phyloP scores from a whole-genome alignment of 2,888 invertebrate species.

The Mayetiola destructor region DNA sequence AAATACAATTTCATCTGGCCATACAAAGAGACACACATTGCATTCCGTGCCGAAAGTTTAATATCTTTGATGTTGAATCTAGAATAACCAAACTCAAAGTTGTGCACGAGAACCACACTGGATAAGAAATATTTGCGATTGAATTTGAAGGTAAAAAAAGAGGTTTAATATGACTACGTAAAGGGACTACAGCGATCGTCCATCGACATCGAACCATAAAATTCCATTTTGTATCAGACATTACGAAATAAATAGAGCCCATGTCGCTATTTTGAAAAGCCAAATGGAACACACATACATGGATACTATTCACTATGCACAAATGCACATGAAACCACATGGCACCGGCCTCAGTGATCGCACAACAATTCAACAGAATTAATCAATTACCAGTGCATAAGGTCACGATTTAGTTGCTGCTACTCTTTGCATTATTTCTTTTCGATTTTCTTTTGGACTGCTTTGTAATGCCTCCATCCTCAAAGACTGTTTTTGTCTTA shows the following conservation, averaged over 20 bases:
- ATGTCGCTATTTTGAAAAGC: background rate
- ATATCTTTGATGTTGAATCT: background rate
- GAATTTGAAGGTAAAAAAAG: background rate
- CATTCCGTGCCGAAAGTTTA: background rate
- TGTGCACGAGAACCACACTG: background rate
- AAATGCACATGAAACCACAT: too few species aligned
- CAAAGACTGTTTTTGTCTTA: background rate
- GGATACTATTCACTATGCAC: too few species aligned
- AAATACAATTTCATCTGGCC: background rate
- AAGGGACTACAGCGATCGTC: background rate
- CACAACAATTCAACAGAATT: conserved; percentile 4
- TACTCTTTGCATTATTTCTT: background rate
- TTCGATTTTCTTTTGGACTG: background rate
- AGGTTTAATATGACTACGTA: background rate
- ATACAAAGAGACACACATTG: background rate
- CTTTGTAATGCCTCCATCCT: background rate
- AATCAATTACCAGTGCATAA: conserved; percentile 12
- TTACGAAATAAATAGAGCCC: background rate
- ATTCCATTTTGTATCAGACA: conserved; percentile 5
- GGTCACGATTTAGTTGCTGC: conserved; percentile 12
- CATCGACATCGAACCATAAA: background rate
- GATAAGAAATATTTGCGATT: background rate
- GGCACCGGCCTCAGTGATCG: background rate
- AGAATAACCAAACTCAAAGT: conserved; percentile 1
- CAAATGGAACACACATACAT: background rate